Evolutionary conservation across 2,888 invertebrate species (phyloP), one percentile per base, ranked within the genome.

Genomic region (Stenurella melanura): DNA sequence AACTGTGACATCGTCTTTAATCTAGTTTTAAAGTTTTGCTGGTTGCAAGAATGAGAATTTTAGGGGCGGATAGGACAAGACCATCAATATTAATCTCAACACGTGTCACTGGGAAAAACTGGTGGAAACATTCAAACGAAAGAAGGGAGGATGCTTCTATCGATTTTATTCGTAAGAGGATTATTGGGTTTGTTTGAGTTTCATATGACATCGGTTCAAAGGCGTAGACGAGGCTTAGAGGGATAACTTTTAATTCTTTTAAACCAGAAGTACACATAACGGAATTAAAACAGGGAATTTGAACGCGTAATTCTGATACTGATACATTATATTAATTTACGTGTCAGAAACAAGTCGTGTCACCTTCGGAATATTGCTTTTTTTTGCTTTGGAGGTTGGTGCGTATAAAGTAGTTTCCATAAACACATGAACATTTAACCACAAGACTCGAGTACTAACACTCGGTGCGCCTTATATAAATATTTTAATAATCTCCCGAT

Each of bases 11-110:
- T 73, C 69, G 66, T 42, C 73, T 75, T 76, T 76, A 78, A 77
- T 76, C 76, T 73, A 73, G 74, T 76, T 76, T 78, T 78, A 80
- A 79, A 73, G 67, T 78, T 79, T 50, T 6, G 10, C n/a, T 18
- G 60, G 34, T 69, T 70, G 70, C 38, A 30, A 63, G 56, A 38
- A 70, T 30, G 17, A 19, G 56, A 69, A 74, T 67, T 68, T 67
- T 64, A 50, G 30, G 56, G 63, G 64, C 63, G 74, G 69, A 64
- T 70, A 56, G 56, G 60, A 74, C 61, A 61, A 18, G 26, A 21
- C 69, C 69, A 75, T 75, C 61, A 69, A 75, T 75, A 70, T 75
- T 75, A 75, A 75, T 75, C 63, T 70, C 74, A 75, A 75, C 74
- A 75, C 70, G 74, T 75, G 74, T 70, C 74, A 63, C 30, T 50